A percentile compares a stretch with the other conserved stretches of the same genome.
These are phyloP conservation scores for Sclerurus mexicanus DNA, from an alignment of 2,113 vertebrate genomes.

Conservation along the genomic window DNA sequence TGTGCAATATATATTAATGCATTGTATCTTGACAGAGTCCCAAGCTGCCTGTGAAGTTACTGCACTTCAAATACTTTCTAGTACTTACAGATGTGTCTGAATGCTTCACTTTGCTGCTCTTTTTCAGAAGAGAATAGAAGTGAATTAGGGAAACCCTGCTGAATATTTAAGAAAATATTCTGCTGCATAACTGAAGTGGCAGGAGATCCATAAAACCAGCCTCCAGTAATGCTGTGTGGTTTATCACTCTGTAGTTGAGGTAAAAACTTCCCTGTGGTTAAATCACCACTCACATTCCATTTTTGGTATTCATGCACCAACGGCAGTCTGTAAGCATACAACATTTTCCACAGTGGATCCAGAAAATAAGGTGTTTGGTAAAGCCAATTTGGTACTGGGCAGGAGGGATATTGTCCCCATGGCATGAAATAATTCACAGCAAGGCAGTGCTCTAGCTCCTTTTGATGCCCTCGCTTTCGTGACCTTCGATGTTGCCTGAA, in stretches of 20 bases:
- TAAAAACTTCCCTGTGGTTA: background rate
- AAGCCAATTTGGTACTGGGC: background rate
- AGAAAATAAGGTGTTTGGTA: background rate
- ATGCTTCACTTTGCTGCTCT: constrained; percentile 9
- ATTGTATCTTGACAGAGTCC: background rate
- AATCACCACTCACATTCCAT: background rate
- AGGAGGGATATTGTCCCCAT: background rate
- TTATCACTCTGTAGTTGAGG: background rate
- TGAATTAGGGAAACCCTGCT: background rate
- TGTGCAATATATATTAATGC: background rate
- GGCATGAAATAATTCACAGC: constrained; percentile 2
- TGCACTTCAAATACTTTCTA: background rate
- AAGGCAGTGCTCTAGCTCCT: background rate
- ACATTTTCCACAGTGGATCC: constrained; percentile 12
- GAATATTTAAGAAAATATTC: constrained; percentile 38
- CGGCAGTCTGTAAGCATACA: background rate
- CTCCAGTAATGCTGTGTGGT: background rate
- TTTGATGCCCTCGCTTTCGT: constrained; percentile 16
- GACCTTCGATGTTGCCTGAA: constrained; percentile 64
- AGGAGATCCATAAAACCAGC: constrained; percentile 4
- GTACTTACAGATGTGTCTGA: constrained; percentile 38
- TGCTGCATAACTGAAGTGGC: constrained; percentile 19
- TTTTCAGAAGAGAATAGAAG: background rate
- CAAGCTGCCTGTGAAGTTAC: background rate
- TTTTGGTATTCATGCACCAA: constrained; percentile 5